These are phyloP conservation scores for Cromileptes altivelis DNA, from an alignment of 2,113 vertebrate genomes.

Conservation along the genomic window DNA sequence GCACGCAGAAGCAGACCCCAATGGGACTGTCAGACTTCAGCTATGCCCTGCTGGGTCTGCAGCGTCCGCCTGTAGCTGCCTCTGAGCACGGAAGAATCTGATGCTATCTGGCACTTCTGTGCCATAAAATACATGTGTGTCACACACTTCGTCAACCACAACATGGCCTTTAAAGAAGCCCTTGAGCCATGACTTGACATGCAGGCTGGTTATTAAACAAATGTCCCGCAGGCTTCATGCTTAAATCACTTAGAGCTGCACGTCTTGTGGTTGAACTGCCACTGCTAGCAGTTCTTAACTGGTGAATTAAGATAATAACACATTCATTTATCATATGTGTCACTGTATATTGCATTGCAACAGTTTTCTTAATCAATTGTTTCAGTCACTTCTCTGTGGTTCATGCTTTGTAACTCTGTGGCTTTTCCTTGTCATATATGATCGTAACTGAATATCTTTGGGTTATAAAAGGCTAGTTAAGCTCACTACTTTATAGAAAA, in stretches of 20 bases:
- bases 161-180: slow-evolving; percentile 30
- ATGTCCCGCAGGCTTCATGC: slow-evolving; percentile 23
- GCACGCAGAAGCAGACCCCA: slow-evolving; percentile 6
- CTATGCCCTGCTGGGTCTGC: slow-evolving; percentile 26
- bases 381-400: not conserved
- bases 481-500: not conserved
- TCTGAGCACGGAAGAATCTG: slow-evolving; percentile 23
- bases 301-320: not conserved
- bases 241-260: not conserved
- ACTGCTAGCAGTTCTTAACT: not conserved
- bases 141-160: slow-evolving; percentile 47
- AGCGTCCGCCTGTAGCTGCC: slow-evolving; percentile 43
- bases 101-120: slow-evolving; percentile 73
- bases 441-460: not conserved
- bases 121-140: slow-evolving; percentile 44
- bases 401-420: not conserved
- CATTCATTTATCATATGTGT: not conserved
- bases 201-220: slow-evolving; percentile 39
- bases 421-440: not conserved
- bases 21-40: slow-evolving; percentile 3
- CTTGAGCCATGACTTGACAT: slow-evolving; percentile 38
- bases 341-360: not conserved
- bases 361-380: not conserved
- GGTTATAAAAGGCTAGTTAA: not conserved
- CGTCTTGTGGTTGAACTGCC: not conserved